phyloP scores from a whole-genome alignment of 2,888 invertebrate species.

The Catocala sponsa region DNA sequence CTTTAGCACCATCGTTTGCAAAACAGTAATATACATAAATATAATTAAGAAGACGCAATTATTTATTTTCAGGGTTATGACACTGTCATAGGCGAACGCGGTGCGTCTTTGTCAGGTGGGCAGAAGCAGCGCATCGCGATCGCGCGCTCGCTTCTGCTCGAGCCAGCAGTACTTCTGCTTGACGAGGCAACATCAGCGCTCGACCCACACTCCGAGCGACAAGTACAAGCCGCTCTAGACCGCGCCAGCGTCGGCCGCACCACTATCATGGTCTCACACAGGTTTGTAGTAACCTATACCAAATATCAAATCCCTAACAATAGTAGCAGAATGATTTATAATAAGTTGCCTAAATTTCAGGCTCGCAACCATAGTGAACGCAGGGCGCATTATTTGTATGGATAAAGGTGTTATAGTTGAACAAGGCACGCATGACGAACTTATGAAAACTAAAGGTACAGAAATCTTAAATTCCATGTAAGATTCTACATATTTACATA shows the following conservation, averaged over 20 bases:
- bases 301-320: neutral
- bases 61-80: constrained; percentile 89
- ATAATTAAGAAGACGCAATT: neutral
- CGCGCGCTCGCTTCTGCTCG: constrained; percentile 92
- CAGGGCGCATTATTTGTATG: constrained; percentile 91
- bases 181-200: constrained; percentile 96
- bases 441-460: constrained; percentile 90
- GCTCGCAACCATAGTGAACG: constrained; percentile 91
- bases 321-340: neutral
- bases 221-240: constrained; percentile 93
- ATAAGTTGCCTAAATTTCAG: constrained; percentile 59
- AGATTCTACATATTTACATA: too few species aligned
- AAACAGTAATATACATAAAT: too few species aligned
- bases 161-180: constrained; percentile 91
- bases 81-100: constrained; percentile 93
- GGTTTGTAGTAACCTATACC: constrained; percentile 58
- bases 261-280: constrained; percentile 92
- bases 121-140: constrained; percentile 96
- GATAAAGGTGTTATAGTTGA: constrained; percentile 92
- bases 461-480: neutral
- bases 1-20: too few species aligned
- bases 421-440: constrained; percentile 92
- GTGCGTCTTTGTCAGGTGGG: constrained; percentile 94
- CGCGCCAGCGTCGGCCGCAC: constrained; percentile 91
- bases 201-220: constrained; percentile 93